Conservation (phyloP, 2,797 vertebrate genomes). For the Etheostoma nigrum region DNA sequence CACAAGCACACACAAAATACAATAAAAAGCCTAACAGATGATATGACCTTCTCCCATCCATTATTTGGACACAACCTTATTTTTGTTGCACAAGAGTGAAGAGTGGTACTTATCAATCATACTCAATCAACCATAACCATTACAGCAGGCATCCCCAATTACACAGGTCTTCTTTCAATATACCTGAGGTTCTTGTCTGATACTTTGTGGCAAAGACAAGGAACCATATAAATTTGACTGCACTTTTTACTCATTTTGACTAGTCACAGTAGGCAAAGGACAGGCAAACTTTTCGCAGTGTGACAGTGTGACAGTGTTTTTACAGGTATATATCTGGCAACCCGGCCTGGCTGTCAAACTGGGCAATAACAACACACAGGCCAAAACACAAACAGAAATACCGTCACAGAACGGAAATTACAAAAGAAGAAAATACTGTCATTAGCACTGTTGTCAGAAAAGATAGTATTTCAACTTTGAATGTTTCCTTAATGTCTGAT, state of each 20-base stretch:
- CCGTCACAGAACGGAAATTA: no score
- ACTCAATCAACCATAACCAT: background rate
- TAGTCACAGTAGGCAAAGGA: background rate
- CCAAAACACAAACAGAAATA: no score
- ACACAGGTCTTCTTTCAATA: background rate
- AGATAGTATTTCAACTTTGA: no score
- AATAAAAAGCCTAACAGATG: slow-evolving; percentile 18
- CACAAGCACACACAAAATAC: background rate
- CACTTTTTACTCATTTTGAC: background rate
- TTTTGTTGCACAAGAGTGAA: background rate
- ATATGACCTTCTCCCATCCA: slow-evolving; percentile 39
- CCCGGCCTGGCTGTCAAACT: no score
- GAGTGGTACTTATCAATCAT: background rate
- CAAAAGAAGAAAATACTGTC: no score
- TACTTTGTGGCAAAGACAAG: background rate
- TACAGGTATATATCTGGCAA: no score
- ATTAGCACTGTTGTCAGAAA: no score
- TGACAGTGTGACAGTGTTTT: background rate
- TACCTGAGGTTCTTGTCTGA: background rate
- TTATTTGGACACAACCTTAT: slow-evolving; percentile 22
- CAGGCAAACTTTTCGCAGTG: background rate
- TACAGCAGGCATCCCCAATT: background rate
- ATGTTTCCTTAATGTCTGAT: no score
- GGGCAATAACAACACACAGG: no score
- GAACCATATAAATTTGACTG: background rate